These are phyloP conservation scores for Pyrgilauda ruficollis DNA, from an alignment of 2,113 vertebrate genomes.

Conservation along the genomic window DNA sequence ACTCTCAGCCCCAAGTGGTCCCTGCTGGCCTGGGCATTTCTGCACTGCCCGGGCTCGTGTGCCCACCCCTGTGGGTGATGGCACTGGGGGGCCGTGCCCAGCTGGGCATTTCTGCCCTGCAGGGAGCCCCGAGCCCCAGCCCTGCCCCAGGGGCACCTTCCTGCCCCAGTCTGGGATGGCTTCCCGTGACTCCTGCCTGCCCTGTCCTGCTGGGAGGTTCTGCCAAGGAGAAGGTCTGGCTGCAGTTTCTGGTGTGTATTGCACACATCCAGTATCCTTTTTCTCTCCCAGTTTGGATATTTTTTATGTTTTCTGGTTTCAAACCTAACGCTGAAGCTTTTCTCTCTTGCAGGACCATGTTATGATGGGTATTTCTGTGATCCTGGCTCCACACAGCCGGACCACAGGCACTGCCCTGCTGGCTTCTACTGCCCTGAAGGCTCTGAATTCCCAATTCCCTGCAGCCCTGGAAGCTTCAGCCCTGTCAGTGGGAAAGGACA, in stretches of 20 bases:
- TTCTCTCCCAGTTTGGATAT: too few relatives aligned
- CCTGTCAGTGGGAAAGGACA: slow-evolving; percentile 61
- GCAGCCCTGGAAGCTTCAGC: slow-evolving; percentile 77
- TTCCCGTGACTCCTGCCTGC: slow-evolving; percentile 67
- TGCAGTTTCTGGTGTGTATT: slow-evolving; percentile 35
- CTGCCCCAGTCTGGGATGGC: slow-evolving; percentile 72
- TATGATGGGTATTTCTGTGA: slow-evolving; percentile 72
- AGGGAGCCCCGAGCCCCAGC: slow-evolving; percentile 74
- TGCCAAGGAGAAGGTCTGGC: slow-evolving; percentile 75
- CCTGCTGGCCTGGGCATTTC: slow-evolving; percentile 79
- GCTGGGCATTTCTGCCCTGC: slow-evolving; percentile 79
- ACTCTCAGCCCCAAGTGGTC: slow-evolving; percentile 76
- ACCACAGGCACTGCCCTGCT: slow-evolving; percentile 72
- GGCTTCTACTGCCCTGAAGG: slow-evolving; percentile 80
- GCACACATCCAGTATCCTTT: fast-evolving
- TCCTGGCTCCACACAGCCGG: slow-evolving; percentile 63
- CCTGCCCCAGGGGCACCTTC: slow-evolving; percentile 79
- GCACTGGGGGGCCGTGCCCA: slow-evolving; percentile 77
- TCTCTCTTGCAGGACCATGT: slow-evolving; percentile 63
- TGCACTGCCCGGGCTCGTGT: slow-evolving; percentile 74
- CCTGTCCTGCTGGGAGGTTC: slow-evolving; percentile 79
- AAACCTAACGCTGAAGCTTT: not conserved
- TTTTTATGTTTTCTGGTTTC: not conserved
- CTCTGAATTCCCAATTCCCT: slow-evolving; percentile 68
- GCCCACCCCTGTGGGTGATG: slow-evolving; percentile 59